phyloP scores from a whole-genome alignment of 1,140 invertebrate genomes.

The Chlorops oryzae region DNA sequence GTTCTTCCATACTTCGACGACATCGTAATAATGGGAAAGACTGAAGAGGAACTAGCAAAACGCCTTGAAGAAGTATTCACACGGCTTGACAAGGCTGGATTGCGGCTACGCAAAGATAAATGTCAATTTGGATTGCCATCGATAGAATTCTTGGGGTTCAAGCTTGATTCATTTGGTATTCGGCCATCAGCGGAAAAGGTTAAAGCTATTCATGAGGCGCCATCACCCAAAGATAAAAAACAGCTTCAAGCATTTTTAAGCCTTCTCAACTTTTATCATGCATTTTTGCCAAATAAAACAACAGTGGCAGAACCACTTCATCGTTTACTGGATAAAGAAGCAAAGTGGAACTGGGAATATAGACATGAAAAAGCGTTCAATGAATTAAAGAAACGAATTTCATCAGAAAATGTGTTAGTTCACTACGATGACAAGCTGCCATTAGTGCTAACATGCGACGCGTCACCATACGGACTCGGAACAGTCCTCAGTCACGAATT shows the following conservation, averaged over 20 bases:
- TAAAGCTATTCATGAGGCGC: constrained; percentile 40
- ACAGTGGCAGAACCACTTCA: too few relatives aligned
- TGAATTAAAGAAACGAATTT: constrained; percentile 29
- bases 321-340: constrained; percentile 20
- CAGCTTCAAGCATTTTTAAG: constrained; percentile 44
- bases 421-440: constrained; percentile 37
- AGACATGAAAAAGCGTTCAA: constrained; percentile 29
- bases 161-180: constrained; percentile 29
- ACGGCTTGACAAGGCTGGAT: neutral
- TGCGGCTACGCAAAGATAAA: constrained; percentile 3
- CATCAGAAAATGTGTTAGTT: constrained; percentile 30
- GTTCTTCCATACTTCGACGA: constrained; percentile 40
- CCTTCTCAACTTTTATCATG: constrained; percentile 41
- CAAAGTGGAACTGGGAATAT: constrained; percentile 32
- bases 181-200: constrained; percentile 32
- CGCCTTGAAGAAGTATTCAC: constrained; percentile 1
- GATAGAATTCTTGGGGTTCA: constrained; percentile 21
- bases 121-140: neutral
- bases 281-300: too few relatives aligned
- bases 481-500: constrained; percentile 34
- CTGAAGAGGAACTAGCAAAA: neutral
- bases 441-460: constrained; percentile 43
- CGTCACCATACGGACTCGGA: constrained; percentile 44
- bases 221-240: constrained; percentile 35
- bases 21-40: constrained; percentile 25